Evolutionary conservation across 1,140 invertebrate genomes (phyloP), one percentile per base, ranked within the genome.

Genomic region (Drosophila trapezifrons): DNA sequence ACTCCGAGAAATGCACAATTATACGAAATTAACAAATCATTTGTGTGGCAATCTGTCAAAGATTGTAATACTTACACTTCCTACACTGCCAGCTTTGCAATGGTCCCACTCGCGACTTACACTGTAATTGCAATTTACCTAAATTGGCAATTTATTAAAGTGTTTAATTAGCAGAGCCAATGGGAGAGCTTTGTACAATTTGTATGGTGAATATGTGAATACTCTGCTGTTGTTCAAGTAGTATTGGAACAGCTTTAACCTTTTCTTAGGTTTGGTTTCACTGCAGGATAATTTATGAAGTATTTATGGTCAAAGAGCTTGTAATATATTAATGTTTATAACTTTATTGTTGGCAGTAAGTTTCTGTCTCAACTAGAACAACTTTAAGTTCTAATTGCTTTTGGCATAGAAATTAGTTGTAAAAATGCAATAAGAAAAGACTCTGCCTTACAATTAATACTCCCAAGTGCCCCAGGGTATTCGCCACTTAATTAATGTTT

Each of bases 121-220:
- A 7, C 18, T 43, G 37, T 62, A 54, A 43, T 55, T 32, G 38
- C 46, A 57, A 51, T 59, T 64, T 60, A 10, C 59, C 57, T 51
- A 71, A 67, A 83, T 67, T 66, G 62, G 47, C 62, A 64, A 83
- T 78, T 83, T 67, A 75, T 70, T 70, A 64, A 59, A 55, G 66
- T 43, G 40, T 69, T 75, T 37, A 69, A 76, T 75, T 69, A 69
- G 46, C n/a, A 17, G 25, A 32, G 57, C 57, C 56, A 76, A 65
- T 43, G 40, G 22, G 13, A 27, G 18, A 12, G 20, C 4, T 64
- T 38, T 5, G 2, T 42, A 0, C 12, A 20, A 43, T 18, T 6
- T 37, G 3, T 3, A 13, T 10, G 4, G 7, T 2, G 37, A 49
- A 49, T 43, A 9, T n/a, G 10, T 12, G 1, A 38, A 38, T 38